These are phyloP conservation scores for Sapayoa aenigma DNA, from an alignment of 2,113 vertebrate genomes.

Conservation along the genomic window DNA sequence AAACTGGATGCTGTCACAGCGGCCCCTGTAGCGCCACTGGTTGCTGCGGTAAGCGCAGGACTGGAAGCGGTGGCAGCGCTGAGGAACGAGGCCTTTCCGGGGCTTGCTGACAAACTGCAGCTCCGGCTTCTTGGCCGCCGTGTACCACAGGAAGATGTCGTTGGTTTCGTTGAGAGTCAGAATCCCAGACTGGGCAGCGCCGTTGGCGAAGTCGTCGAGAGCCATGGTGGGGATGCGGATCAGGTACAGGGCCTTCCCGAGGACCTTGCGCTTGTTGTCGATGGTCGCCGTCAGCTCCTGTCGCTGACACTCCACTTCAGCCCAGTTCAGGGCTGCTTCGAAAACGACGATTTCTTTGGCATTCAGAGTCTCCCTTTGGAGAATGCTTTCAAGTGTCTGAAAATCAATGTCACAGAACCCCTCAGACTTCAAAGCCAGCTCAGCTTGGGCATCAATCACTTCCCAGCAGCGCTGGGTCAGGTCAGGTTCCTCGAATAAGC, in stretches of 20 bases:
- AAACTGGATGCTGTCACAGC: slow-evolving; percentile 98
- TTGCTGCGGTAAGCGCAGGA: slow-evolving; percentile 97
- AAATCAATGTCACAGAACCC: slow-evolving; percentile 97
- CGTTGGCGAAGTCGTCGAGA: slow-evolving; percentile 94
- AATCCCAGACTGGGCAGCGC: slow-evolving; percentile 93
- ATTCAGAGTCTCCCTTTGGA: slow-evolving; percentile 93
- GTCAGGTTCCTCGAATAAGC: slow-evolving; percentile 95
- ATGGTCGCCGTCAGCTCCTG: slow-evolving; percentile 85
- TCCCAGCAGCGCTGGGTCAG: slow-evolving; percentile 98
- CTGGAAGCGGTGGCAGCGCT: slow-evolving; percentile 96
- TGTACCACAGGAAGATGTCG: slow-evolving; percentile 98
- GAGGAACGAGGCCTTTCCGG: slow-evolving; percentile 87
- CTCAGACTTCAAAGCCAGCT: slow-evolving; percentile 93
- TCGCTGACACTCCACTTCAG: slow-evolving; percentile 93
- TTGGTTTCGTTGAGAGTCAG: slow-evolving; percentile 95
- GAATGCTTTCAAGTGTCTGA: slow-evolving; percentile 95
- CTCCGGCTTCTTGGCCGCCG: slow-evolving; percentile 92
- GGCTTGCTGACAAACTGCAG: slow-evolving; percentile 90
- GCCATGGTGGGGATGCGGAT: slow-evolving; percentile 96
- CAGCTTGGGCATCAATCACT: slow-evolving; percentile 96
- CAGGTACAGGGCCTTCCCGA: slow-evolving; percentile 90
- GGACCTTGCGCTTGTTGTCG: slow-evolving; percentile 93
- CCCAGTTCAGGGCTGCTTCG: slow-evolving; percentile 93
- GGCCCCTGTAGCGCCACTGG: slow-evolving; percentile 95
- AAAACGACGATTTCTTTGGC: slow-evolving; percentile 98